Evolutionary conservation across 2,113 vertebrate species (phyloP), one percentile per base, ranked within the genome.

Genomic region (Microcebus jonahi): DNA sequence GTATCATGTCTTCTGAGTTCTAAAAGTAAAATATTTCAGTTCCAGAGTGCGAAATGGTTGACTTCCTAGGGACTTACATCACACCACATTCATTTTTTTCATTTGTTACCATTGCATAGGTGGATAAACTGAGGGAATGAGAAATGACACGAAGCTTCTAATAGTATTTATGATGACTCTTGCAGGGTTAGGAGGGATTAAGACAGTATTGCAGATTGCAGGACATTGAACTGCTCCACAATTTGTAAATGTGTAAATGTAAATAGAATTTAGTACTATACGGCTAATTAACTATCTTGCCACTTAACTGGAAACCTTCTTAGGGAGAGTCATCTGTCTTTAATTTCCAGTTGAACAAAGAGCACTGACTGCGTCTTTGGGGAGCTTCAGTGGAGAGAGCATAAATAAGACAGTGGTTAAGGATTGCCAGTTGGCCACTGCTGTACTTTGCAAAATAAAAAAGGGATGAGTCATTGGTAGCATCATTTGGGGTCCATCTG

Each of bases 311-410:
- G n/a, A 87, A 84, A 34, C 18, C 10, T 77, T 81, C 48, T 55
- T 55, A 6, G 45, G 39, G 39, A 57, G 57, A 68, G 34, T 91
- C 34, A 20, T 59, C 55, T 76, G 34, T 73, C 76, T 87, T 95
- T 95, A 36, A 92, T 59, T 93, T 59, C 88, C 21, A 92, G 31
- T 76, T 84, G 68, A 94, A 86, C 36, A 27, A 83, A 92, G 71
- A 70, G 61, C n/a, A 63, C 45, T 55, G 45, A 85, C 42, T 87
- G 29, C 15, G 14, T 81, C 20, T 94, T 93, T 96, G 67, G 73
- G 67, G 59, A 68, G 15, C 25, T n/a, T 65, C 34, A 42, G 73
- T 95, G 42, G 29, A 71, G 36, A 94, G 81, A 82, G n/a, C 53
- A 13, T 89, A 79, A 86, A 15, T 91, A 86, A 81, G 67, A 79